Base-by-base conservation (phyloP, 2,888 invertebrate species). In the Sipunculus nudus region DNA sequence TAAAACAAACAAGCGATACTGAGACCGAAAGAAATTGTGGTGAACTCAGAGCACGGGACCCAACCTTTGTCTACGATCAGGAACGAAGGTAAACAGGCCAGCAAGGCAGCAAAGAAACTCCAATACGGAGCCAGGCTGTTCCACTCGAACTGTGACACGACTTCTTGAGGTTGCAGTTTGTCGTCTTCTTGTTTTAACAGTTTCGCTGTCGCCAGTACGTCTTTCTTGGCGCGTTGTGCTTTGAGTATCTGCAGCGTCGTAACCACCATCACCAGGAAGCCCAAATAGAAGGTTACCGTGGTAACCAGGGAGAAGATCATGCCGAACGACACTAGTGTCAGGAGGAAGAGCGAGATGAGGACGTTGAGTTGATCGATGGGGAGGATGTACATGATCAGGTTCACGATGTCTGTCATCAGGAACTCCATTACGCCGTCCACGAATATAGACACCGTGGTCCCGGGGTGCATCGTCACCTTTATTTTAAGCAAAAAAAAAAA, bases 311-410 rank as follows among this genome's bases (percentile, higher is more conserved):
- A 45, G 21, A 57, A 41, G 23, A 56, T 19, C 49, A 43, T 50
- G 28, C 32, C 23, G 21, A 57, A 35, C 25, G 49, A 48, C 8
- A 57, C 28, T 2, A 57, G 45, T 23, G 31, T 41, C 39, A 57
- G 23, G 16, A 57, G 23, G 32, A 57, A 57, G 50, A 57, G 50
- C 19, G 25, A 32, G 25, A 57, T 32, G 5, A 57, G 31, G 23
- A 57, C 16, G 26, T 43, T 57, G 6, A 57, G n/a, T 35, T 57
- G 57, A 26, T 57, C 57, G 23, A 57, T 35, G 23, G 57, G 57
- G 19, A 57, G 39, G 1, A 45, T 26, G 26, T 49, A 57, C 40
- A 57, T 40, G 10, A 45, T 26, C 8, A 57, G 40, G 31, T 57
- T 49, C 5, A 57, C 50, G 8, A 38, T 40, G 41, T 49, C 49